Evolutionary conservation across 2,113 vertebrate genomes (phyloP).

Genomic region (Lagenorhynchus albirostris): DNA sequence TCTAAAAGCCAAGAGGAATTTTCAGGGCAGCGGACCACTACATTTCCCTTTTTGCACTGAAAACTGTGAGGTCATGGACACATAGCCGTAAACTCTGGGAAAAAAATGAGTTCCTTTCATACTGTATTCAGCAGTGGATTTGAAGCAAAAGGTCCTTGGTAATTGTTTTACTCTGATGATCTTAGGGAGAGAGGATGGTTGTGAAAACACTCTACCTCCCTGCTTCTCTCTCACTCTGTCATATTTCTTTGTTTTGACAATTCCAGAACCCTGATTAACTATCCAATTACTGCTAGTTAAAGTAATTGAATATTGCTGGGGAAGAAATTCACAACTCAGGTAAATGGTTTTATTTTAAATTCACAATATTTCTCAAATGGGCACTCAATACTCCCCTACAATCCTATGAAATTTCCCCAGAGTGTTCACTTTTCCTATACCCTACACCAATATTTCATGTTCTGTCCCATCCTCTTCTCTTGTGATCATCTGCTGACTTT

Average conservation of each 20-base stretch:
- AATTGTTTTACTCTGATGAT: neutral
- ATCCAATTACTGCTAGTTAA: neutral
- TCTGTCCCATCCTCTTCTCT: neutral
- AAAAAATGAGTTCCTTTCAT: neutral
- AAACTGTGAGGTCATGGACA: neutral
- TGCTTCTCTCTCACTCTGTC: neutral
- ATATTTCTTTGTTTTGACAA: neutral
- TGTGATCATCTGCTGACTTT: neutral
- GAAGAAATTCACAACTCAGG: neutral
- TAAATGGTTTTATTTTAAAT: neutral
- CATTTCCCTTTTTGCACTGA: neutral
- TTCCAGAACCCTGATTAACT: neutral
- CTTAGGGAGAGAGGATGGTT: neutral
- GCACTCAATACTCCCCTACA: neutral
- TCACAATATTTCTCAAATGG: neutral
- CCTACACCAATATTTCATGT: neutral
- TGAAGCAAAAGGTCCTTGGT: neutral
- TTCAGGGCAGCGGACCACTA: neutral
- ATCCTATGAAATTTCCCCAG: neutral
- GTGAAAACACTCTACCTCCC: neutral
- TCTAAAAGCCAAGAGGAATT: neutral
- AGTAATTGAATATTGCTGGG: neutral
- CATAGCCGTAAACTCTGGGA: neutral
- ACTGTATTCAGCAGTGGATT: neutral
- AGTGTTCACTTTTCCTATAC: neutral